Evolutionary conservation across 2,113 vertebrate genomes (phyloP).

Genomic region (Barnardius zonarius): DNA sequence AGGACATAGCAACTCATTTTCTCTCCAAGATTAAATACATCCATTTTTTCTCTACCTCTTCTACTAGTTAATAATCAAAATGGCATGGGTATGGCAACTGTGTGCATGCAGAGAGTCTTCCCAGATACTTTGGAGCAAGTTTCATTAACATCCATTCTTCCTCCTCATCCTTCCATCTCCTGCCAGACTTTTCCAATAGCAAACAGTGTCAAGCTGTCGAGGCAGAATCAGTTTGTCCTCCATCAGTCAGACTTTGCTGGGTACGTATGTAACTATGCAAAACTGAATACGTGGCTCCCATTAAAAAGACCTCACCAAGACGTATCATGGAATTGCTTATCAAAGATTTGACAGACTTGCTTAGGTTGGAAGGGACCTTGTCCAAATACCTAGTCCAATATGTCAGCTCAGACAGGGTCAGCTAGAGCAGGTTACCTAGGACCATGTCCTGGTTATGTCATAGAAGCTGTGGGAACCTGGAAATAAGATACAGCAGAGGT

Average conservation of each 20-base stretch:
- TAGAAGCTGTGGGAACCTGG: background rate
- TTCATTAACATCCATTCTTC: background rate
- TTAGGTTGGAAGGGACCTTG: background rate
- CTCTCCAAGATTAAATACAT: background rate
- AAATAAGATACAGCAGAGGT: background rate
- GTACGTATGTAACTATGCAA: background rate
- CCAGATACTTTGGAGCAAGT: background rate
- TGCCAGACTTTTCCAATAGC: background rate
- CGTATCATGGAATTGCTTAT: background rate
- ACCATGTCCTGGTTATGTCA: background rate
- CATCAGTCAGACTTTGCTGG: background rate
- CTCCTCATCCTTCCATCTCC: background rate
- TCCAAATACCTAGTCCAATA: background rate
- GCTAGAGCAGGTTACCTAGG: background rate
- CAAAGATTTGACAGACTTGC: background rate
- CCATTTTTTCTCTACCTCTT: background rate
- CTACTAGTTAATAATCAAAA: background rate
- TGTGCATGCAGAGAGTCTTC: background rate
- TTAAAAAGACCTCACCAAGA: background rate
- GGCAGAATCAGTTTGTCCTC: background rate
- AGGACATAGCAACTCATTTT: background rate
- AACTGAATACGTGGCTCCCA: background rate
- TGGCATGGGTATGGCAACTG: background rate
- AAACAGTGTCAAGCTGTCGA: background rate
- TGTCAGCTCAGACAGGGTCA: background rate